Conservation (phyloP, 64 coral and sea anemone genomes). For the Anthopleura sola region DNA sequence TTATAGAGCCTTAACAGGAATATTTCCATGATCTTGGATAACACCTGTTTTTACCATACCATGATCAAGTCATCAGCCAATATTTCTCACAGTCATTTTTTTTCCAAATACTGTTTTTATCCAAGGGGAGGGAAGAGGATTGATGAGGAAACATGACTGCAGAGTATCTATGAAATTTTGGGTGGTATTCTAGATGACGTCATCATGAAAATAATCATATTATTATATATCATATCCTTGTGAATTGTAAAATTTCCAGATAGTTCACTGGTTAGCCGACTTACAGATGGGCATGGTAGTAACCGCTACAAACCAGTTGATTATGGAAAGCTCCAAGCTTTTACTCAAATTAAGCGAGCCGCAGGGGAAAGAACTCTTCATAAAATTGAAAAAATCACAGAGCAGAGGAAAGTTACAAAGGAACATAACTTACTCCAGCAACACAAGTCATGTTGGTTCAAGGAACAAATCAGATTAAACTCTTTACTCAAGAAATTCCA, state of each 20-base stretch:
- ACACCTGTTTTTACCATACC: no score
- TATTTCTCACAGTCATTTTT: no score
- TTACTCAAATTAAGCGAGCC: slow-evolving; percentile 86
- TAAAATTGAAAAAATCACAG: slow-evolving; percentile 84
- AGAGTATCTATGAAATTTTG: no score
- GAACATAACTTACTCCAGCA: slow-evolving; percentile 88
- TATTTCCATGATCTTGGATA: no score
- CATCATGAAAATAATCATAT: no score
- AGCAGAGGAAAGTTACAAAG: slow-evolving; percentile 74
- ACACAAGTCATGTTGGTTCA: slow-evolving; percentile 91
- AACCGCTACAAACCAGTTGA: slow-evolving; percentile 79
- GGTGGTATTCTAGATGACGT: no score
- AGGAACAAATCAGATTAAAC: slow-evolving; percentile 81
- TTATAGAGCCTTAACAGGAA: no score
- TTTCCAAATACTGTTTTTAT: no score
- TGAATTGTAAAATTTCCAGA: slow-evolving; percentile 42
- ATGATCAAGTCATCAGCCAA: no score
- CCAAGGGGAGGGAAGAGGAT: no score
- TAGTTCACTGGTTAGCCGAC: slow-evolving; percentile 69
- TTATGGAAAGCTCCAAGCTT: slow-evolving; percentile 93
- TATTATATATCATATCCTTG: no score
- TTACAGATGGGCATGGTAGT: slow-evolving; percentile 72
- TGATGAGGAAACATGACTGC: no score
- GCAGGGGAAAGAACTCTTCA: slow-evolving; percentile 61
- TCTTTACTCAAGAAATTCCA: slow-evolving; percentile 67